These are phyloP conservation scores for Tridacna crocea DNA, from an alignment of 2,888 invertebrate genomes.

Conservation along the genomic window DNA sequence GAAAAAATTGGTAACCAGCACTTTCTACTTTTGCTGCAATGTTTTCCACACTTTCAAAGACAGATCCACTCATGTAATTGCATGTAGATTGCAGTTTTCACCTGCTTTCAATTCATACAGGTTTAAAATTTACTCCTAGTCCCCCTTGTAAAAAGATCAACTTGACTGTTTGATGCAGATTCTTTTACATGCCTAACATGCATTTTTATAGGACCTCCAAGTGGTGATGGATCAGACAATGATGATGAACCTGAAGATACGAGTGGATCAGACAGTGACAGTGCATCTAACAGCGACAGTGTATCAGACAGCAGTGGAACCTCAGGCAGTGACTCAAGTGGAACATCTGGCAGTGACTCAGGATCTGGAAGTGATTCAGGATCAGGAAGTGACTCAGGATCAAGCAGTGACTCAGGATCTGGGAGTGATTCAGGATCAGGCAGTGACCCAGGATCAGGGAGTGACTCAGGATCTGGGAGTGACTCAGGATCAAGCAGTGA, in stretches of 20 bases:
- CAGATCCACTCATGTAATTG: too few relatives aligned
- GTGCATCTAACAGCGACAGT: neutral
- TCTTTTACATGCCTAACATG: too few relatives aligned
- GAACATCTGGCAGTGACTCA: neutral
- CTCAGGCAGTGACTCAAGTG: neutral
- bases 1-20: too few relatives aligned
- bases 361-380: neutral
- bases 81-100: too few relatives aligned
- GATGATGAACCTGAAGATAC: too few relatives aligned
- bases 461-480: neutral
- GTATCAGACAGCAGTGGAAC: neutral
- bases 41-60: too few relatives aligned
- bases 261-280: neutral
- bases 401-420: neutral
- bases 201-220: neutral
- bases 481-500: too few relatives aligned
- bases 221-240: neutral
- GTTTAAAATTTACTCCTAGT: too few relatives aligned
- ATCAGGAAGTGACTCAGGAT: neutral
- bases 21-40: too few relatives aligned
- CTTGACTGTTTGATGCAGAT: too few relatives aligned
- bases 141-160: too few relatives aligned
- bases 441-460: neutral
- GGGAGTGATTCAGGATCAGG: neutral
- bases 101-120: too few relatives aligned